Evolutionary conservation across 2,888 invertebrate genomes (phyloP), one percentile per base, ranked within the genome.

Genomic region (Prosopocoilus inquinatus): DNA sequence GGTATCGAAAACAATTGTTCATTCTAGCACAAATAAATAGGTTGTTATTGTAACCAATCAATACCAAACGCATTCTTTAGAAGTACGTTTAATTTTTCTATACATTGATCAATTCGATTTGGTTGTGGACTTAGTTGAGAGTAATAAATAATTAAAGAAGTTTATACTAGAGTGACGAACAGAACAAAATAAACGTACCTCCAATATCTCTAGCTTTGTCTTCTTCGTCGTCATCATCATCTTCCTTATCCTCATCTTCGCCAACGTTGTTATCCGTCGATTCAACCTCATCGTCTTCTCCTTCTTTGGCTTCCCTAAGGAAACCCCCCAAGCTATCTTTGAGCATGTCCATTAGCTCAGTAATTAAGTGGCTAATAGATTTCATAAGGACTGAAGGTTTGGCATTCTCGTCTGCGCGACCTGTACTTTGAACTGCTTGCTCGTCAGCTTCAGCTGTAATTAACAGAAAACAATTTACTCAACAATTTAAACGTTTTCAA

Each of bases 371-470:
- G 9, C 66, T 67, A 11, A 78, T 70, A 2, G 72, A 64, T 38
- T 67, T 64, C 12, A 72, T 70, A 20, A 76, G 49, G 13, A 68
- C 63, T 3, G 74, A 74, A 2, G 75, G 74, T 9, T 61, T 65
- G 16, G 35, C 43, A 47, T 63, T 61, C 34, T 64, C 59, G 35
- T 65, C 66, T 1, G 67, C 59, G 38, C 68, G 62, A n/a, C 67
- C 70, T 9, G 64, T 64, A 59, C 58, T 59, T 60, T 16, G 52
- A 9, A 63, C 36, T 3, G 63, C 67, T 57, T 64, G 63, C 3
- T 58, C 58, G 57, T 75, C 74, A 4, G 75, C 75, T 67, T 75
- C 68, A 61, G 67, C 76, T 76, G 64, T 13, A 71, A 71, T 41
- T n/a, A 13, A 41, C n/a, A 20, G 12, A 2, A 9, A 36, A 36